Evolutionary conservation across 1,140 invertebrate genomes (phyloP).

Genomic region (Cataglyphis hispanica): DNA sequence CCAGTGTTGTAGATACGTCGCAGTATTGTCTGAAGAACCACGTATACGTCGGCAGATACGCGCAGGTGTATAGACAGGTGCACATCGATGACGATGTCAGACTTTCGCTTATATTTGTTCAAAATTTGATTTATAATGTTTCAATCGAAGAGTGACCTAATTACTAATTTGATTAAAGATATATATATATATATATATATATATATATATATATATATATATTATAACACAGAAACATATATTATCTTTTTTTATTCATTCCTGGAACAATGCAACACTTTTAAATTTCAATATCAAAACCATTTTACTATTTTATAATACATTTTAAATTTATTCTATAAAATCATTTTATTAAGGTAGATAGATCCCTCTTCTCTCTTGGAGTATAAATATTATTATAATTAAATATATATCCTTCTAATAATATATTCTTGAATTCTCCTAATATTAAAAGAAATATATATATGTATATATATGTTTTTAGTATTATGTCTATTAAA

Average conservation of each 20-base stretch:
- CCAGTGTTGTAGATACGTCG: conserved; percentile 83
- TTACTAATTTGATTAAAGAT: neutral
- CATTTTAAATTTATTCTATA: neutral
- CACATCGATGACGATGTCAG: conserved; percentile 47
- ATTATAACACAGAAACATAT: neutral
- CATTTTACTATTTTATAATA: neutral
- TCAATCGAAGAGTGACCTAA: neutral
- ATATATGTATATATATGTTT: too few species aligned
- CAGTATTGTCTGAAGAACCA: conserved; percentile 76
- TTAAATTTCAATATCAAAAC: neutral
- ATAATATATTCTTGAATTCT: too few species aligned
- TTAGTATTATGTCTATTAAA: neutral
- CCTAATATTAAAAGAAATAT: too few species aligned
- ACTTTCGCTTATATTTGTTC: neutral
- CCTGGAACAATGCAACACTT: neutral
- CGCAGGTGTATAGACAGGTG: conserved; percentile 67
- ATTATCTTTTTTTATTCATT: neutral
- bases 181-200: neutral
- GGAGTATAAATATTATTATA: neutral
- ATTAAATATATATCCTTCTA: neutral
- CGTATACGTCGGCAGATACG: conserved; percentile 63
- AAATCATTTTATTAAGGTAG: conserved; percentile 15
- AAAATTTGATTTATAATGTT: conserved; percentile 5
- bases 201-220: neutral
- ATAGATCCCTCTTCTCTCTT: neutral